Percentiles rank a stretch among this genome's conserved stretches.
These are phyloP conservation scores for Raillietiella orientalis DNA, from an alignment of 2,888 invertebrate genomes.

Conservation along the genomic window DNA sequence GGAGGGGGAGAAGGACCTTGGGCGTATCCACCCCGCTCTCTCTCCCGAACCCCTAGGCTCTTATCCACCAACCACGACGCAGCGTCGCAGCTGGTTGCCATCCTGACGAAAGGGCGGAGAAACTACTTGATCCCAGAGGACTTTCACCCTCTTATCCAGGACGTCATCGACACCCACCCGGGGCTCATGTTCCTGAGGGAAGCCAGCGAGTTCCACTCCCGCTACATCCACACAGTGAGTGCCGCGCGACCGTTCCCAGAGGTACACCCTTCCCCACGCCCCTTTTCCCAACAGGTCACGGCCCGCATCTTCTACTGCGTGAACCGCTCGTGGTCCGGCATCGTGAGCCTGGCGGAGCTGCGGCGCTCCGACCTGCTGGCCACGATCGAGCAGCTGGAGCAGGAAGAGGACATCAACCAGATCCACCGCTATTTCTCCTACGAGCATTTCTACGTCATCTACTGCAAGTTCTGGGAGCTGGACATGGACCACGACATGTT, in stretches of 20 bases:
- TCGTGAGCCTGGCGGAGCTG: slow-evolving; percentile 56
- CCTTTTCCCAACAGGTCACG: slow-evolving; percentile 35
- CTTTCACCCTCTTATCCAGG: slow-evolving; percentile 71
- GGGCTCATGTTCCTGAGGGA: slow-evolving; percentile 88
- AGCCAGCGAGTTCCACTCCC: slow-evolving; percentile 91
- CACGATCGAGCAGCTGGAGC: slow-evolving; percentile 43
- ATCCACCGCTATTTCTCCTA: slow-evolving; percentile 47
- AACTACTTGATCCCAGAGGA: slow-evolving; percentile 36
- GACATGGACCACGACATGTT: slow-evolving; percentile 92
- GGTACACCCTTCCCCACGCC: neutral
- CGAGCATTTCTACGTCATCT: slow-evolving; percentile 99
- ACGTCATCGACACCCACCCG: slow-evolving; percentile 94
- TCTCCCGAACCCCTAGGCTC: slow-evolving; percentile 22
- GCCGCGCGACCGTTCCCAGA: neutral
- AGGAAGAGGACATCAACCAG: slow-evolving; percentile 90
- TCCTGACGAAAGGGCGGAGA: slow-evolving; percentile 23
- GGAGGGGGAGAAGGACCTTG: too few relatives aligned
- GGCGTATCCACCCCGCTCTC: too few relatives aligned
- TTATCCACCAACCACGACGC: slow-evolving; percentile 50
- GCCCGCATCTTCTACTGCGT: slow-evolving; percentile 91
- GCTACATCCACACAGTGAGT: slow-evolving; percentile 81
- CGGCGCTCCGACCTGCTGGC: slow-evolving; percentile 55
- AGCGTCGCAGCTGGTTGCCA: slow-evolving; percentile 55
- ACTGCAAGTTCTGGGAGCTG: slow-evolving; percentile 99
- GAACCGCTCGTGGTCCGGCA: slow-evolving; percentile 86